Evolutionary conservation across 2,113 vertebrate genomes (phyloP).

Genomic region (Neodontobutis hainanensis): DNA sequence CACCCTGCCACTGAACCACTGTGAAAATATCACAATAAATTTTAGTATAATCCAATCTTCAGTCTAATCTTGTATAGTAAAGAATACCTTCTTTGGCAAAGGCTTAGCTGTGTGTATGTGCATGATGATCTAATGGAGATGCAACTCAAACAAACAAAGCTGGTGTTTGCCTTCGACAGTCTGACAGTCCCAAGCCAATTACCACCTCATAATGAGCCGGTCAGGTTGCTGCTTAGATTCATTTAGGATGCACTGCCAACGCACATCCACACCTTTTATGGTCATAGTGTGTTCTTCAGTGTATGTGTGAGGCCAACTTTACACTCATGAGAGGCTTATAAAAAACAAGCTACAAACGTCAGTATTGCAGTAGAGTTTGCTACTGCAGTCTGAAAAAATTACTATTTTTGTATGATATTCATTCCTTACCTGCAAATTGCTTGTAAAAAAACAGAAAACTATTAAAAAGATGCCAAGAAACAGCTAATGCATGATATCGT

Average conservation of each 20-base stretch:
- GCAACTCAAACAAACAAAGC: conserved; percentile 64
- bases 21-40: no score
- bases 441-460: neutral
- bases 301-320: conserved; percentile 6
- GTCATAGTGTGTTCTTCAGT: conserved; percentile 16
- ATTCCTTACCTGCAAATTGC: no score
- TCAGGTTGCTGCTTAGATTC: conserved; percentile 58
- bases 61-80: no score
- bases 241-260: conserved; percentile 48
- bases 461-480: conserved; percentile 34
- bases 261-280: conserved; percentile 8
- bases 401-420: conserved; percentile 1
- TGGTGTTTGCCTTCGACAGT: conserved; percentile 49
- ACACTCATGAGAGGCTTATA: conserved; percentile 11
- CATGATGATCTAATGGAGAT: conserved; percentile 24
- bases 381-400: conserved; percentile 30
- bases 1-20: no score
- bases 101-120: no score
- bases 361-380: conserved; percentile 17
- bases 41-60: no score
- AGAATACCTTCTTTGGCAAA: no score
- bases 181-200: conserved; percentile 69
- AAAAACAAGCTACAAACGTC: conserved; percentile 5
- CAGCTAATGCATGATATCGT: conserved; percentile 36
- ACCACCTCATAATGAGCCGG: conserved; percentile 67